Base-by-base conservation (phyloP, 2,888 invertebrate species). In the Conomelus anceps region DNA sequence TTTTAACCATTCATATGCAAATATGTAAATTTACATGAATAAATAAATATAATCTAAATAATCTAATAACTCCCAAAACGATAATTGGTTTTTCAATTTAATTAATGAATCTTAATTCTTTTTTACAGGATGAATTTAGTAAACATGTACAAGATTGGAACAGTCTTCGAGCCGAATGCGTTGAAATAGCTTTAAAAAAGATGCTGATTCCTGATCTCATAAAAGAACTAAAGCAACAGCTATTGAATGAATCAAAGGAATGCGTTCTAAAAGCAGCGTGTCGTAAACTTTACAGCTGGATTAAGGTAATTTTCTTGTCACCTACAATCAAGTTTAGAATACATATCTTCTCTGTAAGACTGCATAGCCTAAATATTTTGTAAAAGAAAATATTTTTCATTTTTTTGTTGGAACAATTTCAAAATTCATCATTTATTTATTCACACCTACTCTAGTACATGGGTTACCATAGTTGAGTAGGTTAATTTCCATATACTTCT, bases 81-180 rank as follows among this genome's bases (percentile, higher is more conserved):
- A n/a, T 63, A 63, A 63, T 63, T 63, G 63, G 6, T 11, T 85
- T 23, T 23, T 6, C 13, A 13, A 3, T 13, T 9, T 22, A 23
- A 22, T 24, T 85, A 22, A 85, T 85, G 7, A 1, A 17, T 20
- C n/a, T 17, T 22, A 24, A 34, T 88, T 22, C 88, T 86, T 87
- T 88, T 85, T 93, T 93, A 84, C 92, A 96, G 95, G 99, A 99
- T 93, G 99, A 99, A 93, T 99, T 98, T 93, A 98, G 98, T 91
- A 97, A 97, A 91, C 96, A 96, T 91, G 98, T 98, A 0, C 97
- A 98, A 93, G 98, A 98, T 91, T 99, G 99, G 99, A 99, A 99
- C 93, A 95, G 96, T 0, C 93, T 99, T 88, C 95, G 99, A 84
- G 96, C 96, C 0, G 97, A 98, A 92, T 98, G 98, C 89, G 97